phyloP scores from a whole-genome alignment of 2,888 invertebrate genomes.

The Netelia inedita region DNA sequence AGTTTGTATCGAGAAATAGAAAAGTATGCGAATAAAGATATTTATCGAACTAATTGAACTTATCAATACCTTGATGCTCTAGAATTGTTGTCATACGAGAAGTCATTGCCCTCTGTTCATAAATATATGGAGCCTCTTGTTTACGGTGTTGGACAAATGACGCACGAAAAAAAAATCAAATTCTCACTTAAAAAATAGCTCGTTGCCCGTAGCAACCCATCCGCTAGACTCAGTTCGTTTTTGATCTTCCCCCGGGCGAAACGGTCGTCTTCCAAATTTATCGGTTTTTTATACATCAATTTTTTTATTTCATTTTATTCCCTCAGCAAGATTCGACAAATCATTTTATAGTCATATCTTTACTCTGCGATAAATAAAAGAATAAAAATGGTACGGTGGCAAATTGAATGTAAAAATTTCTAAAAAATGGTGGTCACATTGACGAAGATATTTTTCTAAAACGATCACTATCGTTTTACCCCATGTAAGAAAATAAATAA shows the following conservation, averaged over 20 bases:
- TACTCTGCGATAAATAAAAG: conserved; percentile 49
- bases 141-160: conserved; percentile 32
- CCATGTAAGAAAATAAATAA: not conserved
- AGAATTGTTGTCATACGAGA: not conserved
- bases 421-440: not conserved
- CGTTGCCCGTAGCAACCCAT: conserved; percentile 55
- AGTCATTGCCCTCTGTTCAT: conserved; percentile 35
- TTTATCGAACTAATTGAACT: not conserved
- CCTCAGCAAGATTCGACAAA: conserved; percentile 36
- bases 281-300: conserved; percentile 66
- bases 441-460: conserved; percentile 63
- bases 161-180: conserved; percentile 33
- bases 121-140: not conserved
- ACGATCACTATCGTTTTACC: not conserved
- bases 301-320: conserved; percentile 45
- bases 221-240: conserved; percentile 58
- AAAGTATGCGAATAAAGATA: conserved; percentile 24
- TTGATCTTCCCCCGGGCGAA: conserved; percentile 64
- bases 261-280: conserved; percentile 72
- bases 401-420: conserved; percentile 29
- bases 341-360: conserved; percentile 53
- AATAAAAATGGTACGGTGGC: conserved; percentile 62
- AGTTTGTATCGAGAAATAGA: not conserved
- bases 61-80: too few relatives aligned
- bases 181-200: conserved; percentile 14